Percentiles rank a stretch among this genome's conserved stretches.
These are phyloP conservation scores for Aphidius ervi DNA, from an alignment of 1,140 invertebrate genomes.

Conservation along the genomic window DNA sequence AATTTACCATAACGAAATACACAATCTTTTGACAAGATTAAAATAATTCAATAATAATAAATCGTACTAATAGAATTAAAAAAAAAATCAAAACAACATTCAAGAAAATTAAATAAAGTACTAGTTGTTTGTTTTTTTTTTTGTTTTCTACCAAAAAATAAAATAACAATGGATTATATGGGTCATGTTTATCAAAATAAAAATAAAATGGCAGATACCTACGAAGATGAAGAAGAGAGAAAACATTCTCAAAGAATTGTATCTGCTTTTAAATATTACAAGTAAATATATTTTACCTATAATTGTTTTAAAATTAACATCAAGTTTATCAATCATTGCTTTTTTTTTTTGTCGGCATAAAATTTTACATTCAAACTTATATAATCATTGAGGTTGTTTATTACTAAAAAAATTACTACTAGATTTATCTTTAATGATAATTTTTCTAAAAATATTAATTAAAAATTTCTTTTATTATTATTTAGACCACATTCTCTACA, in stretches of 20 bases:
- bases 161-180: constrained; percentile 35
- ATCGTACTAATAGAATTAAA: too few species aligned
- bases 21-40: too few species aligned
- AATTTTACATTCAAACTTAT: not conserved
- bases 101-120: too few species aligned
- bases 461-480: constrained; percentile 23
- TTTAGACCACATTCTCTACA: constrained; percentile 58
- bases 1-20: too few species aligned
- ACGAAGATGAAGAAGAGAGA: constrained; percentile 65
- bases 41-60: too few species aligned
- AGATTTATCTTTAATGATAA: too few species aligned
- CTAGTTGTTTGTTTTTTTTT: too few species aligned
- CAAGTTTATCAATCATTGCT: not conserved
- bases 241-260: constrained; percentile 76
- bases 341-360: not conserved
- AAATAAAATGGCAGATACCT: constrained; percentile 38
- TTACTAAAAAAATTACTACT: too few species aligned
- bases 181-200: constrained; percentile 33
- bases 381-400: not conserved
- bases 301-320: too few species aligned
- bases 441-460: constrained; percentile 23
- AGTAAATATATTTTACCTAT: constrained; percentile 53
- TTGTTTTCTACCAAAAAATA: constrained; percentile 3
- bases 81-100: too few species aligned
- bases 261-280: constrained; percentile 76